These are phyloP conservation scores for Kobus ellipsiprymnus DNA, from an alignment of 2,113 vertebrate genomes.

Conservation along the genomic window DNA sequence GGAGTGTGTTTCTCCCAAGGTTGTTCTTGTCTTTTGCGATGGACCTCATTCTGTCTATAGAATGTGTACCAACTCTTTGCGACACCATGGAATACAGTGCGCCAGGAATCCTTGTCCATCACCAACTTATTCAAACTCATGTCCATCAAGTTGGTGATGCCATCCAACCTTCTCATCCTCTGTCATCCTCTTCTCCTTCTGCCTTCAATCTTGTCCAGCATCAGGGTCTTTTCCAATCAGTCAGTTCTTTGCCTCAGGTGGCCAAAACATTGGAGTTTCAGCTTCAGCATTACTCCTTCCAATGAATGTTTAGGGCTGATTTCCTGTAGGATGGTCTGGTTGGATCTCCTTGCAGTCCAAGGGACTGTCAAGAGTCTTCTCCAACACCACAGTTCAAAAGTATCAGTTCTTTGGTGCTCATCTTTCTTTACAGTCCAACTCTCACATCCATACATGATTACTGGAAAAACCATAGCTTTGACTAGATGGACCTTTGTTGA, in stretches of 20 bases:
- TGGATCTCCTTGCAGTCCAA: neutral
- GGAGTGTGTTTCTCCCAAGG: neutral
- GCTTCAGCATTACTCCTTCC: neutral
- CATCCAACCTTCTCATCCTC: neutral
- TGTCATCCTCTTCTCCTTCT: neutral
- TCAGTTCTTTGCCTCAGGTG: neutral
- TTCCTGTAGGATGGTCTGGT: neutral
- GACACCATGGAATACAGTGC: accelerated
- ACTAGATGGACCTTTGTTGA: neutral
- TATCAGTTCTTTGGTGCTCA: neutral
- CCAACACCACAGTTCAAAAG: neutral
- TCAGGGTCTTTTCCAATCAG: neutral
- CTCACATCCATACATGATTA: neutral
- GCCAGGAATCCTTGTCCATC: neutral
- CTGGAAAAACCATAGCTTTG: neutral
- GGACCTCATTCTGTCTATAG: neutral
- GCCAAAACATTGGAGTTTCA: neutral
- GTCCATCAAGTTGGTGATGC: accelerated
- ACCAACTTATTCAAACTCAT: neutral
- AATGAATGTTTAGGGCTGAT: neutral
- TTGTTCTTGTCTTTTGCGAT: neutral
- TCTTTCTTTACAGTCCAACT: neutral
- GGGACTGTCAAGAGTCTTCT: neutral
- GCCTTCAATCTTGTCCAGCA: neutral
- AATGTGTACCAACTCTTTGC: neutral